Evolutionary conservation across 2,888 invertebrate species (phyloP), one percentile per base, ranked within the genome.

Genomic region (Yponomeuta cagnagella): DNA sequence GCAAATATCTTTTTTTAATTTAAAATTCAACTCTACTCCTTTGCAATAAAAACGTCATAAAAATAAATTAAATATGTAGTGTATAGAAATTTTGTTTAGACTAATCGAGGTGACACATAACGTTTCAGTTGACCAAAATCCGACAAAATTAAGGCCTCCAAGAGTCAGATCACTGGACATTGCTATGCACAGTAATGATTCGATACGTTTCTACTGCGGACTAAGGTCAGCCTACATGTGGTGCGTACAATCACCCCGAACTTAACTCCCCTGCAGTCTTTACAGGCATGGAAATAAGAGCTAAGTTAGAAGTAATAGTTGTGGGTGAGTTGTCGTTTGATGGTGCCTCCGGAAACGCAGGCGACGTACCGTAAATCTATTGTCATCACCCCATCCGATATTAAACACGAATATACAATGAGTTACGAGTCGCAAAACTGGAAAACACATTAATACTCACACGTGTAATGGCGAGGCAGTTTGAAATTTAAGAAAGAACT

Each of bases 291-390:
- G 52, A 58, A 12, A 58, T 58, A 58, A 15, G 52, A 15, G 52
- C 15, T 2, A 12, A 58, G 15, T 15, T 58, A 15, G 52, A 15
- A 15, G 52, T 58, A 58, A 58, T 2, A 58, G 52, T 58, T 58
- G 52, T 12, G 15, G 52, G 15, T 58, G 52, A 58, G 15, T 12
- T 15, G 12, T 58, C 15, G 52, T 12, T 15, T 3, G 15, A 58
- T 15, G 52, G 52, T 58, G 52, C 52, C 52, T 77, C 80, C 81
- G 84, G 83, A 82, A 78, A 78, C 72, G 76, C 73, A 78, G 63
- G 71, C 75, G 78, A 73, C 77, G 77, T 78, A 80, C 77, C 84
- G 78, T 81, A 76, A 80, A 74, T 71, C 78, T 72, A 77, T 82
- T 79, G 79, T 81, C 72, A 73, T 76, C 75, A 77, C 78, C 79